Evolutionary conservation across 2,113 vertebrate species (phyloP).

Genomic region (Mellivora capensis): DNA sequence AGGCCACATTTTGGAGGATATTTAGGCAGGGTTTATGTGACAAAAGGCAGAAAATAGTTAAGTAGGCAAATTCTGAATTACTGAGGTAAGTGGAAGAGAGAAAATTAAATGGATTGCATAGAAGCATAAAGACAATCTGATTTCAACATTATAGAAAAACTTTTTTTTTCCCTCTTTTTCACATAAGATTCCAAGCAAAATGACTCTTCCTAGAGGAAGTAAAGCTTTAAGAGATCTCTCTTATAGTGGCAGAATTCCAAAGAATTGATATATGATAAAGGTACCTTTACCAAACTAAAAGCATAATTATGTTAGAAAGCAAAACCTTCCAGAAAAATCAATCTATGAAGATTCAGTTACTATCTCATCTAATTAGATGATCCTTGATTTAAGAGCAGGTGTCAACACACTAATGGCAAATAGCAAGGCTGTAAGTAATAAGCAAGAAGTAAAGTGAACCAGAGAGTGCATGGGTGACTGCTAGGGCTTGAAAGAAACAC

Average conservation of each 20-base stretch:
- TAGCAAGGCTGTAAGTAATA: background rate
- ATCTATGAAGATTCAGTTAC: background rate
- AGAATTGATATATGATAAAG: background rate
- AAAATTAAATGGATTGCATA: background rate
- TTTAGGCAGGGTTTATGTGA: background rate
- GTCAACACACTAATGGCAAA: background rate
- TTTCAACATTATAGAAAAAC: background rate
- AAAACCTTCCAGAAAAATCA: background rate
- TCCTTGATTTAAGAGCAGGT: background rate
- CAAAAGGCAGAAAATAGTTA: background rate
- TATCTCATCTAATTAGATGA: background rate
- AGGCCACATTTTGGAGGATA: background rate
- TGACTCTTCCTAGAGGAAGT: background rate
- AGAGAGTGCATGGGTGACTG: background rate
- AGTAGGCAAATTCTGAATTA: background rate
- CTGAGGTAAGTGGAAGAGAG: background rate
- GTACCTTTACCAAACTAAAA: background rate
- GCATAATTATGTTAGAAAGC: background rate
- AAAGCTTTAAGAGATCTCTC: background rate
- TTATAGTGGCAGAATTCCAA: background rate
- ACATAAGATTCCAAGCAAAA: background rate
- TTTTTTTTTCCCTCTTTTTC: background rate
- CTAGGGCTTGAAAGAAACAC: background rate
- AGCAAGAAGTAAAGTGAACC: background rate
- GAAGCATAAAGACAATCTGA: background rate